Base-by-base conservation (phyloP, 1,140 invertebrate species). In the Megalonaias nervosa region DNA sequence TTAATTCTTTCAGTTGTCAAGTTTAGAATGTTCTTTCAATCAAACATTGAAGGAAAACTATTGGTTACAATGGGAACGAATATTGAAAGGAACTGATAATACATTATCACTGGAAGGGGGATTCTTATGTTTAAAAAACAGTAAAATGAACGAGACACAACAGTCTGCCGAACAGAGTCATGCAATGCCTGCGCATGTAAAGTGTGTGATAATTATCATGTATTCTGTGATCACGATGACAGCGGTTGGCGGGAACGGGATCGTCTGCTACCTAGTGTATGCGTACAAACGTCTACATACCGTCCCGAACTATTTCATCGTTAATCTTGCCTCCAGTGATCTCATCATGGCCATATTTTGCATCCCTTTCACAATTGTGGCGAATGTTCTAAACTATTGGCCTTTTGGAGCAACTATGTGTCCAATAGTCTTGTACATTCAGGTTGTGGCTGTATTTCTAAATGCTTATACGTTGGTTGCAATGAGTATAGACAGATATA, bases 251-350 rank as follows among this genome's bases (percentile, higher is more conserved):
- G 96, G 97, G 1, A 98, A 98, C 89, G 90, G 97, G 56, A 97
- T 98, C 79, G 97, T 98, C 61, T 96, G 98, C 82, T 86, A 85
- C 71, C 97, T 98, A 79, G 96, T 98, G 2, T 90, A 97, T 64
- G 95, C 95, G 21, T 92, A 92, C 90, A 93, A 95, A 76, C 92
- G 96, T 74, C 98, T 98, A 97, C 91, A 96, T 67, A 97, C 96
- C 0, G 96, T 98, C 6, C 98, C 97, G 65, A 98, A 98, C 91
- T 98, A 97, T 87, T 99, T 98, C 90, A 98, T 99, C 69, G 94
- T 98, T 4, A 99, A 98, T 87, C 90, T 99, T 77, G 97, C 97
- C 0, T 94, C 98, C 23, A 97, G 97, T 0, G 97, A 99, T 88
- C 96, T 98, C 86, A 96, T 96, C 82, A 98, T 98, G 88, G 95